These are phyloP conservation scores for Gnathonemus echidnorhynchus DNA, from an alignment of 2,113 vertebrate genomes.

Conservation along the genomic window DNA sequence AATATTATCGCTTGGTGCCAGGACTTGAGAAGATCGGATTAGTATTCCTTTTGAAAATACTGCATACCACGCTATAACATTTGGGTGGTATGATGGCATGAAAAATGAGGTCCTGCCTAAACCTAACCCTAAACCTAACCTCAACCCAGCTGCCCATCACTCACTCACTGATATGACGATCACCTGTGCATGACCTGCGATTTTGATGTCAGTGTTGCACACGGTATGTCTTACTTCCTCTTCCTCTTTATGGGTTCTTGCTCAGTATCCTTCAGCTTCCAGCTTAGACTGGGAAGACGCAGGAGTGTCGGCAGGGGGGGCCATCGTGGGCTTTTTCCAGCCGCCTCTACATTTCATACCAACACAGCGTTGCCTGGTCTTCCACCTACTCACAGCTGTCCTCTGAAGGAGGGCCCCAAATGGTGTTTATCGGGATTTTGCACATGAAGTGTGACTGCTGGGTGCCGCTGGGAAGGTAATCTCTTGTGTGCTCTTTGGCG, in stretches of 20 bases:
- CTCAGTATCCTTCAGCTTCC: not conserved
- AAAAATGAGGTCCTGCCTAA: not conserved
- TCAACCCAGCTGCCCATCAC: not conserved
- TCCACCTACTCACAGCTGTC: not conserved
- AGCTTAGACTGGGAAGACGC: not conserved
- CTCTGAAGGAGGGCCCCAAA: not conserved
- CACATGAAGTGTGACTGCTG: not conserved
- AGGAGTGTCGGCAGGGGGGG: not conserved
- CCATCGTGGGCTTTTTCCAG: not conserved
- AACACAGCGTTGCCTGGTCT: not conserved
- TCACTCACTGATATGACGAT: not conserved
- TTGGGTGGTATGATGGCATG: not conserved
- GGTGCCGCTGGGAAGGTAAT: not conserved
- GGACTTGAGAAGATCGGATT: not conserved
- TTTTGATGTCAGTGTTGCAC: not conserved
- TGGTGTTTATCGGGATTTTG: not conserved
- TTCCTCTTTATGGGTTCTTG: not conserved
- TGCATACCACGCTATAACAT: not conserved
- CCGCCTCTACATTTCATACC: not conserved
- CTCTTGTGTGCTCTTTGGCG: not conserved
- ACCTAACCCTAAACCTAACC: not conserved
- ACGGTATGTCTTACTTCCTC: not conserved
- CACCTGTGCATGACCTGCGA: not conserved
- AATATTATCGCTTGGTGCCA: not conserved
- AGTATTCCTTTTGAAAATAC: not conserved